Conservation (phyloP, 2,888 invertebrate genomes). For the Ophioninae sp. region DNA sequence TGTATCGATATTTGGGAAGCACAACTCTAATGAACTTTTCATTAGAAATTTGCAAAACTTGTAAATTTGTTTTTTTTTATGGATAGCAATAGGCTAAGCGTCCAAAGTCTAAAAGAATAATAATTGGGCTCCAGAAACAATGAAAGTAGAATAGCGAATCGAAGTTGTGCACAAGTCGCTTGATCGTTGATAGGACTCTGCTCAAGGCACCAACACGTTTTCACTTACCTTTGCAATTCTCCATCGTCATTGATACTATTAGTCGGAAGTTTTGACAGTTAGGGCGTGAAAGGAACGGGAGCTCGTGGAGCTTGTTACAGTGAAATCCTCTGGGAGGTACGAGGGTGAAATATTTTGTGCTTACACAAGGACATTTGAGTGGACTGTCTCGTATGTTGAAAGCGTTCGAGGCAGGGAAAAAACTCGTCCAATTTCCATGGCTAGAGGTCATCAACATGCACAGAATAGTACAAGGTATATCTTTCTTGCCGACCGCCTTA, state of each 20-base stretch:
- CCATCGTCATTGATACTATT: background rate
- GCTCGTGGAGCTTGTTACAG: conserved; percentile 11
- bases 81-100: no score
- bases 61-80: no score
- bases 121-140: no score
- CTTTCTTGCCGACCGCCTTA: background rate
- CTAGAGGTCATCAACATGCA: conserved; percentile 36
- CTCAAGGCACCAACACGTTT: conserved; percentile 20
- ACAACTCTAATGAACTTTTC: no score
- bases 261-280: conserved; percentile 19
- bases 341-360: conserved; percentile 6
- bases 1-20: no score
- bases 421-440: conserved; percentile 54
- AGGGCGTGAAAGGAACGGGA: background rate
- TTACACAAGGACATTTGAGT: conserved; percentile 30
- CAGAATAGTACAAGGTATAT: conserved; percentile 6
- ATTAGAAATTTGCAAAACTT: no score
- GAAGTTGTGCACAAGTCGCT: background rate
- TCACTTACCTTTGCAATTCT: background rate
- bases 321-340: background rate
- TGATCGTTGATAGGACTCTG: background rate
- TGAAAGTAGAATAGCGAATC: background rate
- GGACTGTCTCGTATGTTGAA: conserved; percentile 34
- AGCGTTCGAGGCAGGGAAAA: conserved; percentile 24
- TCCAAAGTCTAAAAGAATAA: no score